These are phyloP conservation scores for honey bee (Apis mellifera) DNA, from an alignment of 1,140 invertebrate genomes.

Conservation along the genomic window Amel_HAv3.1 CM009945.2:4029001-4029500, in stretches of 20 bases:
- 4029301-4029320: too few relatives aligned
- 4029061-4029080: neutral
- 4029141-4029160: slow-evolving; percentile 8
- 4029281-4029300: slow-evolving; percentile 42
- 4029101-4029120: neutral
- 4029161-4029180: too few relatives aligned
- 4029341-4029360: neutral
- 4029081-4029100: neutral
- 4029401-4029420: too few relatives aligned
- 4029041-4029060: neutral
- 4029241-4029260: neutral
- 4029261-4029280: slow-evolving; percentile 19
- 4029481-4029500: too few relatives aligned
- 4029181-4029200: slow-evolving; percentile 4
- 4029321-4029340: too few relatives aligned
- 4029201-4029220: neutral
- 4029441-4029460: too few relatives aligned
- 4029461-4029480: too few relatives aligned
- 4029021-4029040: neutral
- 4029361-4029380: slow-evolving; percentile 16
- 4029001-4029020: neutral
- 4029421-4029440: too few relatives aligned
- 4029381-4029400: too few relatives aligned
- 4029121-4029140: neutral
- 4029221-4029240: slow-evolving; percentile 17